Conservation (phyloP, 2,797 vertebrate genomes). For the Oreonectes daqikongensis region DNA sequence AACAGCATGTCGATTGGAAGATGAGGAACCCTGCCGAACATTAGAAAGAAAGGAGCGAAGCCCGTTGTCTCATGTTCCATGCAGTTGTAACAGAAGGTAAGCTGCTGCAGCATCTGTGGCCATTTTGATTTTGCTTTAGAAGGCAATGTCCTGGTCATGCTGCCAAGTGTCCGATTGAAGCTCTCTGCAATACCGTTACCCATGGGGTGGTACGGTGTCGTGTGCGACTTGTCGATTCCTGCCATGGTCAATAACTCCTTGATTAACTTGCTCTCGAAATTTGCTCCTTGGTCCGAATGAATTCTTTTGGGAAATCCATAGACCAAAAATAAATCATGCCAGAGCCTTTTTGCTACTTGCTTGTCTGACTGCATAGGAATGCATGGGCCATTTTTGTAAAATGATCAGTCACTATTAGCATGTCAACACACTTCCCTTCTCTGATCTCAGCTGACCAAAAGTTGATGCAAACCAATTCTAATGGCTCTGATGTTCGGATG, state of each 20-base stretch:
- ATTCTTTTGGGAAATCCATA: constrained; percentile 24
- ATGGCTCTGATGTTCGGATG: background rate
- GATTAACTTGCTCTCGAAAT: constrained; percentile 38
- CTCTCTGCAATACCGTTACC: constrained; percentile 1
- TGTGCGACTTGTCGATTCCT: constrained; percentile 7
- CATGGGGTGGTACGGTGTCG: too few relatives aligned
- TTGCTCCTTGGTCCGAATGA: constrained; percentile 40
- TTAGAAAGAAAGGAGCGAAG: constrained; percentile 29
- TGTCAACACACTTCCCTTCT: constrained; percentile 13
- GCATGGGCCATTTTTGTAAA: constrained; percentile 35
- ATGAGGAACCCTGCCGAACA: constrained; percentile 35
- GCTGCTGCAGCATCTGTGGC: constrained; percentile 9
- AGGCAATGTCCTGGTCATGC: constrained; percentile 14
- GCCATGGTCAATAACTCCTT: constrained; percentile 2
- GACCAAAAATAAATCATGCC: background rate
- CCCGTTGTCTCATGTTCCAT: constrained; percentile 46
- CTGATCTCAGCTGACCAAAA: constrained; percentile 32
- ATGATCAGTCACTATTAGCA: constrained; percentile 39
- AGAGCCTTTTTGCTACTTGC: background rate
- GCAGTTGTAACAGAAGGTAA: constrained; percentile 41
- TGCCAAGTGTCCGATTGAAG: constrained; percentile 11
- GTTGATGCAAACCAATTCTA: constrained; percentile 34
- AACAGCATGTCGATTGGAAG: constrained; percentile 39
- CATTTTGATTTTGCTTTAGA: background rate
- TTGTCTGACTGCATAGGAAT: constrained; percentile 15